Evolutionary conservation across 2,888 invertebrate species (phyloP).

Genomic region (Chesias legatella): DNA sequence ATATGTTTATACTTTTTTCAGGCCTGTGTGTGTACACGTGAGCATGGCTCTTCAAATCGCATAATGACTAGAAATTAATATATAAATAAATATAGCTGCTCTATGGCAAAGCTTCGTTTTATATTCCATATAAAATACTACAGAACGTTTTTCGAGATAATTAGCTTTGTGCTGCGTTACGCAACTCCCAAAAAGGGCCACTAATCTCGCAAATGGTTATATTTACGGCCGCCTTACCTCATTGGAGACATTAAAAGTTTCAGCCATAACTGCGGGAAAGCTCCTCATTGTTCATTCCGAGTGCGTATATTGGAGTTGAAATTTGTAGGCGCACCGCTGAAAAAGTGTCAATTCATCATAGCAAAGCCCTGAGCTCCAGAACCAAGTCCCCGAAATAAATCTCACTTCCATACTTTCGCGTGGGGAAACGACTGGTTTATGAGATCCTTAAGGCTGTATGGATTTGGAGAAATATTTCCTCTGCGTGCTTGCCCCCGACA

Average conservation of each 20-base stretch:
- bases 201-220: constrained; percentile 67
- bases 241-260: constrained; percentile 78
- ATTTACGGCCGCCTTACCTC: constrained; percentile 69
- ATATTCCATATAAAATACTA: constrained; percentile 31
- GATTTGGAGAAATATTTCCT: constrained; percentile 81
- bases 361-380: constrained; percentile 74
- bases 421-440: constrained; percentile 80
- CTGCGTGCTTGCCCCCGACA: constrained; percentile 75
- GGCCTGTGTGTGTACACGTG: constrained; percentile 43
- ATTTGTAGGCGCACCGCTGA: constrained; percentile 73
- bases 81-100: constrained; percentile 35
- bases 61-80: constrained; percentile 52
- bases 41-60: constrained; percentile 43
- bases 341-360: constrained; percentile 81
- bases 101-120: constrained; percentile 22
- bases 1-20: constrained; percentile 66
- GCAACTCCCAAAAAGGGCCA: constrained; percentile 59
- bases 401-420: constrained; percentile 80
- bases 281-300: constrained; percentile 75
- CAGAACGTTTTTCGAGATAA: constrained; percentile 40
- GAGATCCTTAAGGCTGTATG: constrained; percentile 81
- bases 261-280: constrained; percentile 65
- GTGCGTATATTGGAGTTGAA: constrained; percentile 76
- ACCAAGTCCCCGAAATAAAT: constrained; percentile 77
- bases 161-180: constrained; percentile 50